Base-by-base conservation (phyloP, 2,797 vertebrate species). In the Centroberyx gerrardi region DNA sequence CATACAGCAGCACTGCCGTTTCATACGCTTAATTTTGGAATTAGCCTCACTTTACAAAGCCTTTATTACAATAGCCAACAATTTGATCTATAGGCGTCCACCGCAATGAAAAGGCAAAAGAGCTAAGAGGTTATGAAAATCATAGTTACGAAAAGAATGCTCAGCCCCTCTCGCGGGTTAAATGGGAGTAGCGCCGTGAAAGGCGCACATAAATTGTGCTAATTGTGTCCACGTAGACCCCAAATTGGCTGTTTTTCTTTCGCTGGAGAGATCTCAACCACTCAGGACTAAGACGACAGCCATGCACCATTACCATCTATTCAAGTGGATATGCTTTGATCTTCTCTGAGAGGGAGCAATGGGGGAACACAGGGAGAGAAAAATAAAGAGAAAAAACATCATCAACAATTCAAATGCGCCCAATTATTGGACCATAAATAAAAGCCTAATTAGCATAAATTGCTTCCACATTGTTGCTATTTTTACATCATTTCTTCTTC, bases 391-490 rank as follows among this genome's bases (percentile, higher is more conserved):
- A 87, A 90, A 95, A 85, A 94, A 92, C 84, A 91, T 92, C 95
- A 95, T 95, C 95, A 96, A 89, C 94, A 93, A 91, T 91, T 94
- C 93, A 95, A 96, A 94, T 91, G 87, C 74, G 75, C 88, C 94
- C 93, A 95, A 95, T 92, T 91, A 95, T 94, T 91, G 86, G 89
- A 85, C 87, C 83, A 87, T 89, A 94, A 95, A 95, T 95, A 96
- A 94, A 94, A 92, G 93, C 70, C 90, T 95, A 95, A 96, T 95
- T 96, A 95, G 92, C 94, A 95, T 93, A 81, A 94, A 95, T 94
- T 94, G 91, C 93, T 96, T 95, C 95, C 94, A 93, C 93, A 94
- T 93, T 92, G 92, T 91, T 93, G 90, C 92, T 94, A 93, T 94
- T 91, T 94, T 90, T 90, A 86, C 70, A 68, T 87, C 1, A 78